These are phyloP conservation scores for Zaprionus bogoriensis DNA, from an alignment of 2,888 invertebrate species.

Conservation along the genomic window DNA sequence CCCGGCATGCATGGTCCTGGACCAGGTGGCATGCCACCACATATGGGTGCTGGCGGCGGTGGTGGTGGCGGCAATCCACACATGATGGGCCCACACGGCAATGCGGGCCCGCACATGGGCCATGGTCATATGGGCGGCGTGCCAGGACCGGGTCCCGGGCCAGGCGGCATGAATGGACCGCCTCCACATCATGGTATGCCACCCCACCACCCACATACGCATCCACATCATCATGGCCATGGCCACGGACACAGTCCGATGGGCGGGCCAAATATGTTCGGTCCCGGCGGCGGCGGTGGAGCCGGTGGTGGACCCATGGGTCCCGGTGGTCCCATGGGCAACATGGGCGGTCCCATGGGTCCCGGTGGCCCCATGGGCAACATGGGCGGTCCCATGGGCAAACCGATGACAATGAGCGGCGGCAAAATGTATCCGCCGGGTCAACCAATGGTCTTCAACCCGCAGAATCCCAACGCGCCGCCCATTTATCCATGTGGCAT, in stretches of 20 bases:
- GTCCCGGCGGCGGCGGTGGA: constrained; percentile 34
- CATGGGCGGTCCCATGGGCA: constrained; percentile 82
- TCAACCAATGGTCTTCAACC: constrained; percentile 98
- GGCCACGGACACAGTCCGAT: constrained; percentile 63
- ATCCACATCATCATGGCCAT: constrained; percentile 61
- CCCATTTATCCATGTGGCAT: constrained; percentile 99
- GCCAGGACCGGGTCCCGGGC: constrained; percentile 73
- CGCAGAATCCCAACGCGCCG: constrained; percentile 98
- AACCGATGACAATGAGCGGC: constrained; percentile 95
- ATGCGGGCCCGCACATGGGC: constrained; percentile 73
- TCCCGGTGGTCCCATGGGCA: constrained; percentile 71
- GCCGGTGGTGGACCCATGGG: constrained; percentile 77
- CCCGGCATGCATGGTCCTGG: constrained; percentile 68
- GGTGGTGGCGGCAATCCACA: constrained; percentile 58
- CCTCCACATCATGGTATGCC: constrained; percentile 68
- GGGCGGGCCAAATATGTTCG: constrained; percentile 75
- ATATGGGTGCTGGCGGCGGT: constrained; percentile 64
- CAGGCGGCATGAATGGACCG: constrained; percentile 78
- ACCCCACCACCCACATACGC: constrained; percentile 61
- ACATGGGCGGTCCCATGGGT: constrained; percentile 74
- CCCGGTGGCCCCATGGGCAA: constrained; percentile 72
- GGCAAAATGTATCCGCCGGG: constrained; percentile 96
- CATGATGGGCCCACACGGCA: constrained; percentile 75
- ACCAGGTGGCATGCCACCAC: constrained; percentile 70
- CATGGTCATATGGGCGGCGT: constrained; percentile 79